These are phyloP conservation scores for Himalopsyche kuldschensis DNA, from an alignment of 2,888 invertebrate species.

Conservation along the genomic window DNA sequence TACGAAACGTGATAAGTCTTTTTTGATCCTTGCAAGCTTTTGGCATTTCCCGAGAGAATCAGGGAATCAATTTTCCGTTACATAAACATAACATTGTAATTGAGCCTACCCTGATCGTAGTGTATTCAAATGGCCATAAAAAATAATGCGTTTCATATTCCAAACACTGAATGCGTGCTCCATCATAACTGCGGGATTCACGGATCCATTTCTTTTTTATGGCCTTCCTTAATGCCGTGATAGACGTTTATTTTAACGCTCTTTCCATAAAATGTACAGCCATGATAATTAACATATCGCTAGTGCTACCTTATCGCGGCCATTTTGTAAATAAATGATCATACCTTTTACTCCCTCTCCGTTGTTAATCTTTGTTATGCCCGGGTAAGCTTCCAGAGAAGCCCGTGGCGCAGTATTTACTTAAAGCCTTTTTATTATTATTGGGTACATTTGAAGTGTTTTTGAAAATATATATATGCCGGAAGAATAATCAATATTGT, in stretches of 20 bases:
- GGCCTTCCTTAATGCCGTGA: constrained; percentile 24
- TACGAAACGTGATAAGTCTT: background rate
- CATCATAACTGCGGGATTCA: background rate
- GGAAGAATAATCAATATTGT: background rate
- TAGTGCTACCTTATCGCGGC: constrained; percentile 20
- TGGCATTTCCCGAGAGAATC: background rate
- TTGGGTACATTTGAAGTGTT: constrained; percentile 6
- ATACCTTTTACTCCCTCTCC: constrained; percentile 3
- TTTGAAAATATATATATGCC: background rate
- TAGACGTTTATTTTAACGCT: constrained; percentile 25
- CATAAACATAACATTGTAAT: background rate
- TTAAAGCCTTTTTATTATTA: constrained; percentile 21
- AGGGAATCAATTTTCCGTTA: background rate
- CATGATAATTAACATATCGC: constrained; percentile 33
- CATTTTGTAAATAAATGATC: constrained; percentile 30
- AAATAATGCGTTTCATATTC: constrained; percentile 4
- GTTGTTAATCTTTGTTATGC: constrained; percentile 15
- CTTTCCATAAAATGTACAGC: constrained; percentile 20
- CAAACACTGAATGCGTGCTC: background rate
- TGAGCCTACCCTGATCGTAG: background rate
- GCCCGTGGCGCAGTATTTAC: constrained; percentile 8
- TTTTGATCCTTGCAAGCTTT: background rate
- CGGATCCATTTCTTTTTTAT: constrained; percentile 30
- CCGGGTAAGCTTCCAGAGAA: background rate
- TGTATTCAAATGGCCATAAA: constrained; percentile 1